Base-by-base conservation (phyloP, 2,113 vertebrate species). In the Poecile atricapillus region DNA sequence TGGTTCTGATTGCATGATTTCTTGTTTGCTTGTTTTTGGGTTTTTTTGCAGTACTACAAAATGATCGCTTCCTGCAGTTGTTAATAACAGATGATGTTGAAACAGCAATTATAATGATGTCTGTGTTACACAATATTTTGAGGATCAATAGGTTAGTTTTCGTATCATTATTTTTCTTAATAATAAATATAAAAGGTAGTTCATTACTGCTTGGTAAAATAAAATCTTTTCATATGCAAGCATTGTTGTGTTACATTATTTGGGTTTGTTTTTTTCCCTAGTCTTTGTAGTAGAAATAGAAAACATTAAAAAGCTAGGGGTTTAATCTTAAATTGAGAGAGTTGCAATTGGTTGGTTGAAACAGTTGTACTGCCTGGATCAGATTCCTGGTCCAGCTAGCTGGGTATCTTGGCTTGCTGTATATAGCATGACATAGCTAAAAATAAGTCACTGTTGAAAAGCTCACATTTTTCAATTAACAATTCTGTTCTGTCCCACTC, bases 11-110 rank as follows among this genome's bases (percentile, higher is more conserved):
- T 90, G 10, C 7, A 6, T 84, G 41, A 65, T 84, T 95, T 94
- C 69, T 95, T 94, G 13, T 96, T 97, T 94, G 15, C 86, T 96
- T 95, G 39, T 7, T 75, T 86, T 58, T 55, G n/a, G 24, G 19
- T 74, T 82, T 50, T 85, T 59, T 92, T 92, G 21, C 96, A 99
- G 99, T 99, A 28, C 97, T 99, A 82, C 98, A 98, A 91, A 99
- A 98, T 31, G 97, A 97, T 89, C 97, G 98, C 92, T 99, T 99
- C 67, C 98, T 99, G 87, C 97, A 97, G 70, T 94, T 99, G 91
- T 97, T 99, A 92, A 98, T 99, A 97, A 98, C 97, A 71, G 99
- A 99, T 69, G 98, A 98, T 52, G 97, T 98, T 83, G 96, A 98
- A 46, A 98, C 98, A 87, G 97, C 97, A 87, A 82, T 97, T 87